Conservation (phyloP, 2,113 vertebrate species). For the Craseonycteris thonglongyai region DNA sequence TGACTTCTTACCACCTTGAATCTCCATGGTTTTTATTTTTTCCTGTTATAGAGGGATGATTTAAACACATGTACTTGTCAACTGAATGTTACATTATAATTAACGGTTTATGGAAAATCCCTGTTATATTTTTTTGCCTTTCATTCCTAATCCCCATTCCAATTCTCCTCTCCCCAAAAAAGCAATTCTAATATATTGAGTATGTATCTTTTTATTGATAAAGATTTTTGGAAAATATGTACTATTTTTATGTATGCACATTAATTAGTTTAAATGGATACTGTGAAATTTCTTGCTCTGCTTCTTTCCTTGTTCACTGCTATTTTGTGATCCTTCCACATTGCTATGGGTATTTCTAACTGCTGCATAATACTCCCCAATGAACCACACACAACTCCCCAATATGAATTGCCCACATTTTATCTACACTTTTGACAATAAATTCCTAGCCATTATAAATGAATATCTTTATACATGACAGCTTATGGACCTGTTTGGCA, state of each 20-base stretch:
- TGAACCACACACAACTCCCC: rapidly evolving
- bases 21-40: background rate
- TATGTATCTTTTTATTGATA: background rate
- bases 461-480: background rate
- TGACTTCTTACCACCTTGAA: background rate
- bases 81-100: background rate
- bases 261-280: background rate
- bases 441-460: background rate
- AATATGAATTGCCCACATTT: background rate
- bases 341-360: background rate
- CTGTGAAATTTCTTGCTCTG: background rate
- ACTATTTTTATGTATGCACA: background rate
- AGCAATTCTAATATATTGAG: background rate
- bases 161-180: background rate
- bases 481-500: background rate
- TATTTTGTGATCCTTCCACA: background rate
- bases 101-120: background rate
- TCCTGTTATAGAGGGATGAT: background rate
- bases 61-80: background rate
- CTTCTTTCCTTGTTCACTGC: background rate
- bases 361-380: background rate
- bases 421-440: background rate
- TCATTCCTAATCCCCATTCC: background rate
- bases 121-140: background rate
- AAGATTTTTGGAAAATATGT: background rate